Base-by-base conservation (phyloP, 2,797 vertebrate species). In the Peromyscus eremicus region DNA sequence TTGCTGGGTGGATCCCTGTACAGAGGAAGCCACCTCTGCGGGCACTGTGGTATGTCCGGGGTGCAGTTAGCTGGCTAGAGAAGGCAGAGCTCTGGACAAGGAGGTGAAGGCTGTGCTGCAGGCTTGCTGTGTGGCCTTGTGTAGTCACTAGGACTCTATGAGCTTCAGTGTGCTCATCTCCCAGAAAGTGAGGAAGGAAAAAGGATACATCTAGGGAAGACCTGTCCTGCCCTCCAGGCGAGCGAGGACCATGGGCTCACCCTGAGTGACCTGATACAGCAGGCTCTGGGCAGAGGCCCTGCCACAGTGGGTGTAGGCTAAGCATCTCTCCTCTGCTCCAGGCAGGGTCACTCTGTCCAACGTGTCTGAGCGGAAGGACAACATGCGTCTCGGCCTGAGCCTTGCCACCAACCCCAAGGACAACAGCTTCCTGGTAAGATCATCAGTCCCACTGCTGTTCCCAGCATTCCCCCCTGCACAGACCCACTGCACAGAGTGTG, bases 271-370 rank as follows among this genome's bases (percentile, higher is more conserved):
- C 37, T 8, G 23, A 0, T 0, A 43, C 64, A 14, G 46, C 80
- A 46, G 32, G 60, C 2, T 19, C 23, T 66, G 14, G 82, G 32
- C 0, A 0, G 68, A 55, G 5, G 73, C 46, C 1, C 0, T 37
- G 9, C 0, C 2, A 37, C 9, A 32, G 11, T 12, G 43, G 16
- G 52, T 62, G 10, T 55, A 75, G 52, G 25, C 70, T 93, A 86
- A 19, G 34, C 79, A 79, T 97, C 91, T 98, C 55, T 32, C 23
- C 97, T 98, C 97, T 95, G 97, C 98, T 97, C 6, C 98, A 99
- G 99, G 99, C 98, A 99, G 99, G 98, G 99, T 99, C 98, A 99
- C 99, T 37, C 99, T 99, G 96, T 99, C 99, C 98, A 99, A 99
- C 9, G 99, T 99, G 92, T 99, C 99, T 0, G 99, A 99, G 98